Percentiles rank a stretch among this genome's conserved stretches.
Evolutionary conservation across 1,140 invertebrate species (phyloP).

Genomic region (Drosophila busckii): DNA sequence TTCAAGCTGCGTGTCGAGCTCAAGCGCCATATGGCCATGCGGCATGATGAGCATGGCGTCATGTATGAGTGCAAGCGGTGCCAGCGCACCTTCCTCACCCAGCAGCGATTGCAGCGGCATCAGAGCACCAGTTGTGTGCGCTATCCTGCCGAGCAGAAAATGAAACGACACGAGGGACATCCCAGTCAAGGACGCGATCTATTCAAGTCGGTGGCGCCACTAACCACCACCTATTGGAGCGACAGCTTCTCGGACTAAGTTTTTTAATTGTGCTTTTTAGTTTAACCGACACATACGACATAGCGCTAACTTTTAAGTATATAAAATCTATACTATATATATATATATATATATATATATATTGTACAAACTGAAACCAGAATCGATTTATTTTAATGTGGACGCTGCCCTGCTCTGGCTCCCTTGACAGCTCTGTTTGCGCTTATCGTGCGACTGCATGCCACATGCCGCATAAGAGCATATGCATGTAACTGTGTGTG

Average conservation of each 20-base stretch:
- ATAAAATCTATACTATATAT: too few species aligned
- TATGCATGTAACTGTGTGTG: too few species aligned
- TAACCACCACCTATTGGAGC: constrained; percentile 79
- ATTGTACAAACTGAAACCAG: too few species aligned
- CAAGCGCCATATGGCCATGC: constrained; percentile 58
- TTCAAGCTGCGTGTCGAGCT: constrained; percentile 60
- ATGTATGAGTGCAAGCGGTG: constrained; percentile 71
- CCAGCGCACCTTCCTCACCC: constrained; percentile 60
- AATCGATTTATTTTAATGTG: too few species aligned
- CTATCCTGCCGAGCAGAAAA: constrained; percentile 30
- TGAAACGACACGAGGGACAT: constrained; percentile 28
- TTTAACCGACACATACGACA: background rate
- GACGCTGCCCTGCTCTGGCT: too few species aligned
- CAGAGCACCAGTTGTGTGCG: constrained; percentile 48
- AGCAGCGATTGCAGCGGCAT: constrained; percentile 53
- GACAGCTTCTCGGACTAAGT: constrained; percentile 79
- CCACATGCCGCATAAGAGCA: too few species aligned
- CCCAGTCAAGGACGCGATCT: constrained; percentile 68
- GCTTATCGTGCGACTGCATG: too few species aligned
- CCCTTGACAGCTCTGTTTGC: too few species aligned
- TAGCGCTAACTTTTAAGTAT: too few species aligned
- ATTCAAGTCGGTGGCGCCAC: constrained; percentile 79
- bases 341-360: too few species aligned
- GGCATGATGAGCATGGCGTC: constrained; percentile 61
- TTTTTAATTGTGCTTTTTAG: background rate